Evolutionary conservation across 1,140 invertebrate species (phyloP), one percentile per base, ranked within the genome.

Genomic region (Panagrolaimus sp.): DNA sequence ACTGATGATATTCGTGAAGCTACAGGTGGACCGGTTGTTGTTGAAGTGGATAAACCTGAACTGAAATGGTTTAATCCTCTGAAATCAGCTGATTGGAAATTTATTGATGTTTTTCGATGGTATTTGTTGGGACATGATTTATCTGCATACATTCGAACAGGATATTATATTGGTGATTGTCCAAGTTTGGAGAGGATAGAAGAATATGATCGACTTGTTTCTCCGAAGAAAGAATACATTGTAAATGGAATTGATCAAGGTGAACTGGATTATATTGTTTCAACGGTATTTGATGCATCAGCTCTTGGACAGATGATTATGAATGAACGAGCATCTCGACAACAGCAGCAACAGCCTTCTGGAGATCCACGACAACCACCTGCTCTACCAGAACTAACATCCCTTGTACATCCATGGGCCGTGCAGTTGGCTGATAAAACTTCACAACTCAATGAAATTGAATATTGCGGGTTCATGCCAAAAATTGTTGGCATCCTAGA

Each of bases 1-100:
- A 25, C 48, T 14, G 77, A 78, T 20, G 76, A 78, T 67, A 46
- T 70, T 3, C 48, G 46, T 16, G 77, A 79, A 65, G 76, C 74
- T 11, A 44, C 43, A 16, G 68, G 25, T 20, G 38, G 9, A 25
- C 27, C 27, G 13, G 25, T 20, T 48, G 27, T 43, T 25, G 27
- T 57, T 57, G 51, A 57, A 3, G 16, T 42, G 27, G 16, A 66
- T 43, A 27, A 20, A 11, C 42, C n/a, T n/a, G 44, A 57, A 11
- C 27, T 57, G 9, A 11, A 16, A 57, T 70, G 74, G 47, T 74
- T 74, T 23, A 70, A 74, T 46, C 63, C 27, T 9, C 51, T 57
- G n/a, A 57, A 57, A 11, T 20, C 20, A 23, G 20, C 9, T 27
- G 20, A 20, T 5, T 57, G 51, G 51, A 57, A 57, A 27, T 20